A percentile compares a stretch with the other conserved stretches of the same genome.
phyloP scores from a whole-genome alignment of 1,140 invertebrate species.

The Temnothorax nylanderi region DNA sequence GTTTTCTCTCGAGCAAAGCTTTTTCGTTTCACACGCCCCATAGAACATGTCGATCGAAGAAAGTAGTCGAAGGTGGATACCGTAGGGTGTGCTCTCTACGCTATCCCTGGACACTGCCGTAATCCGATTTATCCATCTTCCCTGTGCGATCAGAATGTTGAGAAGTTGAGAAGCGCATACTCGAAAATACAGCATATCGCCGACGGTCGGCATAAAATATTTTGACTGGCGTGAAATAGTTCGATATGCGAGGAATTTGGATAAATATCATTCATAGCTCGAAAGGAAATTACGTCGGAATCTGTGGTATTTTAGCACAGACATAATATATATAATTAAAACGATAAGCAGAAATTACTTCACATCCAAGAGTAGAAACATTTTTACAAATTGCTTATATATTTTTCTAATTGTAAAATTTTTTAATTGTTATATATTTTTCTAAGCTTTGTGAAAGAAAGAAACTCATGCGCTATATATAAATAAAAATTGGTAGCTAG shows the following conservation, averaged over 20 bases:
- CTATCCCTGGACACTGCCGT: conserved; percentile 61
- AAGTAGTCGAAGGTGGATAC: conserved; percentile 29
- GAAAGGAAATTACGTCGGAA: background rate
- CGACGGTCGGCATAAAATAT: conserved; percentile 20
- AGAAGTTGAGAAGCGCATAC: conserved; percentile 53
- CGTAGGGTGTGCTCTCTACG: conserved; percentile 43
- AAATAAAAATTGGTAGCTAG: background rate
- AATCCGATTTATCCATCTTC: conserved; percentile 71
- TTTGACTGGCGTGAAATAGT: conserved; percentile 20
- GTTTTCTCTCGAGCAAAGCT: background rate
- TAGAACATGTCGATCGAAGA: conserved; percentile 57
- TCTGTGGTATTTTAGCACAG: background rate
- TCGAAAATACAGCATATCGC: conserved; percentile 26
- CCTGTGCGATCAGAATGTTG: conserved; percentile 65
- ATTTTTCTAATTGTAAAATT: too few relatives aligned
- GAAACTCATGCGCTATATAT: background rate
- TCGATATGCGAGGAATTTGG: conserved; percentile 13
- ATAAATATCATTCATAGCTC: conserved; percentile 12
- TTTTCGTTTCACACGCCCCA: background rate
- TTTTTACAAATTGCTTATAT: background rate
- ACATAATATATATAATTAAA: conserved; percentile 10
- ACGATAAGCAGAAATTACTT: background rate
- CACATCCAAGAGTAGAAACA: background rate
- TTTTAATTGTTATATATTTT: background rate
- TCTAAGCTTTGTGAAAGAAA: background rate